Conservation (phyloP, 2,888 invertebrate species). For the Apotomis capreana region DNA sequence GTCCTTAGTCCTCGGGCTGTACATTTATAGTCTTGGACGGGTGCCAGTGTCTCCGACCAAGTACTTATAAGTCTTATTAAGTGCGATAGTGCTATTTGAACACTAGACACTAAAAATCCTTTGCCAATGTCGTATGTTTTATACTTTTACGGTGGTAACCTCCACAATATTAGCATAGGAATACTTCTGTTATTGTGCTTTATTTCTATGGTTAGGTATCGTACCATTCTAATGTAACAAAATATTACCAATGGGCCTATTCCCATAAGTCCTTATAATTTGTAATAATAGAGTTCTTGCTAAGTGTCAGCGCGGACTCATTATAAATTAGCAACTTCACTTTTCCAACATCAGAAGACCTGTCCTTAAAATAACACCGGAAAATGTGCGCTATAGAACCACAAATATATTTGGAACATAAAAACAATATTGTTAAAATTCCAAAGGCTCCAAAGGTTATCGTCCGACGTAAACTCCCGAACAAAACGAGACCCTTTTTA, state of each 20-base stretch:
- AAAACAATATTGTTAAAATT: constrained; percentile 27
- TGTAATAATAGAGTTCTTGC: too few relatives aligned
- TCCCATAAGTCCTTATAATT: too few relatives aligned
- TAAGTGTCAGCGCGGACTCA: too few relatives aligned
- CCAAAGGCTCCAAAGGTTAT: constrained; percentile 14
- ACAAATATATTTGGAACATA: not conserved
- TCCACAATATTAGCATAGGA: too few relatives aligned
- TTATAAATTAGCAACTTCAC: too few relatives aligned
- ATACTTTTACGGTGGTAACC: too few relatives aligned
- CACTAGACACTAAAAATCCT: constrained; percentile 14
- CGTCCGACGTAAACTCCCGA: constrained; percentile 5
- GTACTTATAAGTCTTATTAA: constrained; percentile 51
- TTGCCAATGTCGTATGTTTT: constrained; percentile 12
- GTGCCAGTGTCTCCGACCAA: constrained; percentile 58
- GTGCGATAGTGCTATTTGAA: constrained; percentile 39
- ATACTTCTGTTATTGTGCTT: too few relatives aligned
- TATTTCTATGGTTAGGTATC: too few relatives aligned
- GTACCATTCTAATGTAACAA: too few relatives aligned
- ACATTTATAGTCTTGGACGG: constrained; percentile 70
- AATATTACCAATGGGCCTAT: too few relatives aligned
- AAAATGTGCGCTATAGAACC: too few relatives aligned
- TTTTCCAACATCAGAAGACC: not conserved
- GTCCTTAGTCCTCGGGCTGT: constrained; percentile 57
- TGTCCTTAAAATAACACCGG: too few relatives aligned
- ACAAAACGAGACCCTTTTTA: constrained; percentile 14